Base-by-base conservation (phyloP, 2,888 invertebrate genomes). In the Coenonympha glycerion region DNA sequence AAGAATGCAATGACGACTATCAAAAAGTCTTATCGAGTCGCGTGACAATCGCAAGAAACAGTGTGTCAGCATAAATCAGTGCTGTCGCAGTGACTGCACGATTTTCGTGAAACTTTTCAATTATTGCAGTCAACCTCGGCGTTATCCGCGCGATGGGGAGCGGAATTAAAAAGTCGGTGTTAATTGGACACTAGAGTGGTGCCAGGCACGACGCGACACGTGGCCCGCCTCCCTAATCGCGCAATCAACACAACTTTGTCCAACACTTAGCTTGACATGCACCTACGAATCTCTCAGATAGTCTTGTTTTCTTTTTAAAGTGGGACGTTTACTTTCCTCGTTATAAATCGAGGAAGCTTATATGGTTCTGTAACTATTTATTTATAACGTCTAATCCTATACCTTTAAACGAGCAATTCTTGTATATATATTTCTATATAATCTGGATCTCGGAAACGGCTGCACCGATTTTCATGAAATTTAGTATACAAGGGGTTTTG, bases 191-290 rank as follows among this genome's bases (percentile, higher is more conserved):
- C 59, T 65, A 53, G 56, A 57, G 52, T 59, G 57, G 78, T 66
- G 66, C 76, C 78, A 60, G 79, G 79, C 68, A 76, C 79, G 54
- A 62, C 64, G 58, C 67, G 72, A 68, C 57, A 49, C 58, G 64
- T 52, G 59, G 56, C 48, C 42, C 55, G 51, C 40, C 55, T 51
- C 68, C 65, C 68, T 74, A 71, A 71, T 72, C 72, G 71, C 65
- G 57, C 73, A 66, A 75, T 78, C 73, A 71, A 74, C 57, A 75
- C 72, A 73, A 79, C 73, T 79, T 79, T 64, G 66, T 63, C 66
- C 67, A 62, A 66, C 64, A 62, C 60, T 65, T 58, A 49, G 47
- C 49, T 57, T 50, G 31, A 36, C 24, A 37, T 47, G 64, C 63
- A 60, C 15, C 16, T 58, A 41, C 6, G 28, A 31, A 49, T n/a